Evolutionary conservation across 2,888 invertebrate genomes (phyloP), one percentile per base, ranked within the genome.

Genomic region (Papilio demoleus): DNA sequence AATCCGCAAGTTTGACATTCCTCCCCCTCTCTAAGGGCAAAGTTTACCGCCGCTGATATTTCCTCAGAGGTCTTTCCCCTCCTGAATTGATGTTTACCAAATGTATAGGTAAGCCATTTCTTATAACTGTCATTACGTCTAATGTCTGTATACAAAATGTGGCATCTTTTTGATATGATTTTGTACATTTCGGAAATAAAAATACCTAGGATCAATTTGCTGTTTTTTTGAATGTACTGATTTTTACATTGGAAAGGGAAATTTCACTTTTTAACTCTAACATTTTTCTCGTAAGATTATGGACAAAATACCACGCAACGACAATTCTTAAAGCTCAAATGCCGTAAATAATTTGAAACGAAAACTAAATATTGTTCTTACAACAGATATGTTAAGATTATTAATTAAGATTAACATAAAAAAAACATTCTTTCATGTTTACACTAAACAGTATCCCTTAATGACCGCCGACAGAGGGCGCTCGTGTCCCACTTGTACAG

Each of bases 1-100:
- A 80, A 79, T 75, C 77, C 75, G 76, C 78, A 76, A 80, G 78
- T 81, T 81, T 80, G 82, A 76, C 81, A 82, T 81, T 81, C 81
- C 68, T 63, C 74, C 77, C 80, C 79, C 79, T 79, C 77, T 72
- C 70, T 42, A 70, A 75, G 76, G 76, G 73, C 71, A 71, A 75
- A 78, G 78, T 77, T 80, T 77, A 74, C 72, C 74, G 72, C 79
- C 79, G 79, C 79, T 81, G 81, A 83, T 82, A 83, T 81, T 81
- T 81, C 78, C 79, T 74, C 64, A 67, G 68, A 59, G 71, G 73
- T 71, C 71, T 71, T 66, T 68, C 65, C 67, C 67, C 72, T 70
- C 71, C 56, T 59, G 65, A 71, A 68, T 72, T 59, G 71, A 53
- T 60, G 70, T 69, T 63, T 62, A 36, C 71, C 56, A 70, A 71